Evolutionary conservation across 2,113 vertebrate species (phyloP).

Genomic region (Poeciliopsis prolifica): DNA sequence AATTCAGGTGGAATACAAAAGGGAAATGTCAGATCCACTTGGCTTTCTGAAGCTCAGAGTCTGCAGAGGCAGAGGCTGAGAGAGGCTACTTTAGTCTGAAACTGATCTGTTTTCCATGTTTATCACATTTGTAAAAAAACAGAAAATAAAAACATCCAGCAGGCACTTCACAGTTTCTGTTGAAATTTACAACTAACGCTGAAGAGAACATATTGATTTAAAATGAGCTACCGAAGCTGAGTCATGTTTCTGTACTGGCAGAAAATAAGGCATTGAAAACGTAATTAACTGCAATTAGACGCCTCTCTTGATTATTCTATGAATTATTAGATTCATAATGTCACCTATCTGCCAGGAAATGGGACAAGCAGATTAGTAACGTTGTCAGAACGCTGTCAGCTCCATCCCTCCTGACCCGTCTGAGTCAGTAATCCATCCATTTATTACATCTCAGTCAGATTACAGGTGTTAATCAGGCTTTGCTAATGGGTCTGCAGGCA

Average conservation of each 20-base stretch:
- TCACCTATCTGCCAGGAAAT: not conserved
- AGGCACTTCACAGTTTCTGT: not conserved
- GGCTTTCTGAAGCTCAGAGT: not conserved
- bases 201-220: not conserved
- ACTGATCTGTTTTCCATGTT: not conserved
- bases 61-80: not conserved
- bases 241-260: no score
- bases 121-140: not conserved
- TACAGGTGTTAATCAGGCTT: not conserved
- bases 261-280: not conserved
- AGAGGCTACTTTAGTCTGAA: not conserved
- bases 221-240: not conserved
- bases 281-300: not conserved
- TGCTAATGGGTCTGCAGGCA: not conserved
- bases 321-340: not conserved
- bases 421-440: not conserved
- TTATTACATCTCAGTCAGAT: not conserved
- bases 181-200: not conserved
- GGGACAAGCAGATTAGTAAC: not conserved
- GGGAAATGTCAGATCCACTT: not conserved
- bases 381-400: not conserved
- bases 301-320: not conserved
- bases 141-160: not conserved
- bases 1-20: constrained; percentile 6
- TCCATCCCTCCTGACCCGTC: not conserved